Evolutionary conservation across 2,797 vertebrate species (phyloP).

Genomic region (Sardinella longiceps): DNA sequence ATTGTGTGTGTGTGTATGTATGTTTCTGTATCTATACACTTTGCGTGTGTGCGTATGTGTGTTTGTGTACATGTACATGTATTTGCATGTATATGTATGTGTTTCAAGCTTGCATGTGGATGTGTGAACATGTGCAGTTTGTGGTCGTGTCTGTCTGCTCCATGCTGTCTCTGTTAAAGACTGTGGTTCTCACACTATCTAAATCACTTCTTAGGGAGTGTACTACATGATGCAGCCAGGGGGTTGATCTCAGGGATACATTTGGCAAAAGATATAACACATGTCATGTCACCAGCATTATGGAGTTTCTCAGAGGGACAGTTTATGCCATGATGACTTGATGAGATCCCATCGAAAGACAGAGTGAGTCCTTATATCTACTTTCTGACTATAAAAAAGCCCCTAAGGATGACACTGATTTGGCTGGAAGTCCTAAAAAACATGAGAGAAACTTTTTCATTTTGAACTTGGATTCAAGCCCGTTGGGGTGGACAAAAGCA

Average conservation of each 20-base stretch:
- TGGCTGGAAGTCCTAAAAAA: not conserved
- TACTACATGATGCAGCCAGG: not conserved
- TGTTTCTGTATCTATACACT: not conserved
- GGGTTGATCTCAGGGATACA: not conserved
- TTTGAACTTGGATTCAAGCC: slow-evolving; percentile 46
- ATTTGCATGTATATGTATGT: not conserved
- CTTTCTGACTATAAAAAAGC: not conserved
- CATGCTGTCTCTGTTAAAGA: not conserved
- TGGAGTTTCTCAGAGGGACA: not conserved
- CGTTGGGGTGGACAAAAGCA: slow-evolving; percentile 53
- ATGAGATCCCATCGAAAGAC: not conserved
- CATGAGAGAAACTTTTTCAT: slow-evolving; percentile 28
- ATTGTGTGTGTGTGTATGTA: not conserved
- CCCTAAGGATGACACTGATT: not conserved
- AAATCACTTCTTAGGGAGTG: not conserved
- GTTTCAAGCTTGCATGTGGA: not conserved
- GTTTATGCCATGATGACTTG: not conserved
- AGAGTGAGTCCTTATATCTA: not conserved
- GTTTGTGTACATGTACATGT: not conserved
- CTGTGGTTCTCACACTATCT: not conserved
- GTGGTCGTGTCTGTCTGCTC: not conserved
- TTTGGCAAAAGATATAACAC: not conserved
- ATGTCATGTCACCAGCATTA: not conserved
- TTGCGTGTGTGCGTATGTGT: not conserved
- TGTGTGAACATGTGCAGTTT: not conserved